These are phyloP conservation scores for Scelioninae gen. 1 DNA, from an alignment of 2,888 invertebrate genomes.

Conservation along the genomic window DNA sequence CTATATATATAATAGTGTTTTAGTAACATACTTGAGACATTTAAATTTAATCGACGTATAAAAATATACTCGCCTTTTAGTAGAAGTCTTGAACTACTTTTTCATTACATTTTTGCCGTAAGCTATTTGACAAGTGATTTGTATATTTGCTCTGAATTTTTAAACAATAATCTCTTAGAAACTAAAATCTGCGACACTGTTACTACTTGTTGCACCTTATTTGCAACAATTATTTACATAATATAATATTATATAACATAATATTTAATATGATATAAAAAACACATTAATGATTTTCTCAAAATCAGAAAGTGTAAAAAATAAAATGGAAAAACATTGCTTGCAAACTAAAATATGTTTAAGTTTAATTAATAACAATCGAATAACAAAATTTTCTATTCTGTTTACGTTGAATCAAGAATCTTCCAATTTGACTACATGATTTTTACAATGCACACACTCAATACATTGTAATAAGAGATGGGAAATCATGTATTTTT, in stretches of 20 bases:
- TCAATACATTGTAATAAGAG: conserved; percentile 55
- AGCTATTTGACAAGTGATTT: conserved; percentile 14
- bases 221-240: too few species aligned
- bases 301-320: not conserved
- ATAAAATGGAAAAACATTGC: not conserved
- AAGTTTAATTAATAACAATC: not conserved
- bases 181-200: too few species aligned
- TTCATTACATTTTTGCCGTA: not conserved
- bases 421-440: conserved; percentile 36
- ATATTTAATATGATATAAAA: not conserved
- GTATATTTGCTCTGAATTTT: conserved; percentile 3
- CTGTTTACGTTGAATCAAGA: conserved; percentile 8
- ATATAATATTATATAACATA: too few species aligned
- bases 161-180: conserved; percentile 9
- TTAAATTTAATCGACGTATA: not conserved
- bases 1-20: too few species aligned
- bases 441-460: conserved; percentile 39
- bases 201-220: too few species aligned
- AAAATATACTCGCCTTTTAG: not conserved
- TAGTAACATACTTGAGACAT: not conserved
- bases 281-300: too few species aligned
- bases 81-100: not conserved
- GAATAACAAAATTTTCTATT: not conserved
- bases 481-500: conserved; percentile 57
- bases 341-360: not conserved